phyloP scores from a whole-genome alignment of 2,797 vertebrate genomes.

The Chiloscyllium punctatum region DNA sequence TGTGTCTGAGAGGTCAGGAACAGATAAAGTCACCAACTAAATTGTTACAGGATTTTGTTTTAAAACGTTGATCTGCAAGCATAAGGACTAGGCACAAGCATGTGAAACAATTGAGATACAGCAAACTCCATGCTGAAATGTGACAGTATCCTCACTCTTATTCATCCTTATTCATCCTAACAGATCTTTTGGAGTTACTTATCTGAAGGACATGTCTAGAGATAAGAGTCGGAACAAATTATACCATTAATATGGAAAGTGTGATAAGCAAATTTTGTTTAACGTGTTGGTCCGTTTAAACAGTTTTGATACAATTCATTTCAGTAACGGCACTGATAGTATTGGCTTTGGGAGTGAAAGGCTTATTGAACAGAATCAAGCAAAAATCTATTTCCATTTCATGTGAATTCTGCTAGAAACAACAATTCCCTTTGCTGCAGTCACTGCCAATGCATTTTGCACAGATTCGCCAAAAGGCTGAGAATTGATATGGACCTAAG shows the following conservation, averaged over 20 bases:
- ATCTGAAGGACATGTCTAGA: neutral
- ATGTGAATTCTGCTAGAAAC: neutral
- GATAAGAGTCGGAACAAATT: conserved; percentile 21
- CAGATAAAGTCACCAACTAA: neutral
- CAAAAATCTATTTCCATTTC: neutral
- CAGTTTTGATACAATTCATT: neutral
- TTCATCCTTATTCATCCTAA: neutral
- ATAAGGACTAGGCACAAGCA: neutral
- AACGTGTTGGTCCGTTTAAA: neutral
- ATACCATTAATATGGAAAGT: neutral
- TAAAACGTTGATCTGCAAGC: neutral
- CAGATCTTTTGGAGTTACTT: neutral
- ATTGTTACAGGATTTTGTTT: neutral
- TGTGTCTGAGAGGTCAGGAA: conserved; percentile 11
- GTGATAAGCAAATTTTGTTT: conserved; percentile 19
- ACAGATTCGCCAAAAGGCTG: neutral
- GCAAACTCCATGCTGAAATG: neutral
- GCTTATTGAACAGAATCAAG: neutral
- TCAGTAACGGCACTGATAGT: neutral
- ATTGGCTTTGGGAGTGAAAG: neutral
- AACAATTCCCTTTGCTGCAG: neutral
- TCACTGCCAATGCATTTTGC: neutral
- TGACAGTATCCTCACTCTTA: too few species aligned
- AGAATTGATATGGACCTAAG: neutral
- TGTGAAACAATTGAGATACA: neutral